Conservation (phyloP, 2,113 vertebrate genomes). For the Neodon shergylaensis region DNA sequence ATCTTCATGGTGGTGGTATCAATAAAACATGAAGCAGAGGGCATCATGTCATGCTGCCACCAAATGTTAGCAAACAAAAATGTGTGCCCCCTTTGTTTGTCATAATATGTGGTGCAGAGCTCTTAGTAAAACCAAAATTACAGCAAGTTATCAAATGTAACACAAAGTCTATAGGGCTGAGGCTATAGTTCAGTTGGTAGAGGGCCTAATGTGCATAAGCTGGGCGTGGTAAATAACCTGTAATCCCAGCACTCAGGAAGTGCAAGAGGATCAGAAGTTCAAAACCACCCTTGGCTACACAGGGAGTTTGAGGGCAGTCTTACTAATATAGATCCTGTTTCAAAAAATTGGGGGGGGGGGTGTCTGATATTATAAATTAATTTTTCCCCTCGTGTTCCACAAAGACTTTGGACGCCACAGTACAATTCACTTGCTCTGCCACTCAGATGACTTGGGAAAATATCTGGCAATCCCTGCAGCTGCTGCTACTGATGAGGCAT, state of each 20-base stretch:
- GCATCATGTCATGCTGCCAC: neutral
- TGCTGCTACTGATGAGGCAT: neutral
- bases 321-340: neutral
- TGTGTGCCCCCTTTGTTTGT: neutral
- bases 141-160: neutral
- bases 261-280: neutral
- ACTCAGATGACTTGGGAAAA: neutral
- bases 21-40: neutral
- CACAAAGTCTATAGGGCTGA: neutral
- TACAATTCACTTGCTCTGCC: neutral
- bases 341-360: neutral
- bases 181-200: neutral
- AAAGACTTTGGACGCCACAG: neutral
- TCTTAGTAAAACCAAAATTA: neutral
- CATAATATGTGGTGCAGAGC: neutral
- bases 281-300: neutral
- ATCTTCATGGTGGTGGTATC: neutral
- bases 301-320: neutral
- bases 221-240: neutral
- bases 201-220: neutral
- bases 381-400: neutral
- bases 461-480: neutral
- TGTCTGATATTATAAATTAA: neutral
- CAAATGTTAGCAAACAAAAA: slow-evolving; percentile 23
- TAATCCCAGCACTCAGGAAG: neutral